phyloP scores from a whole-genome alignment of 2,888 invertebrate genomes.

The Pandemis corylana region DNA sequence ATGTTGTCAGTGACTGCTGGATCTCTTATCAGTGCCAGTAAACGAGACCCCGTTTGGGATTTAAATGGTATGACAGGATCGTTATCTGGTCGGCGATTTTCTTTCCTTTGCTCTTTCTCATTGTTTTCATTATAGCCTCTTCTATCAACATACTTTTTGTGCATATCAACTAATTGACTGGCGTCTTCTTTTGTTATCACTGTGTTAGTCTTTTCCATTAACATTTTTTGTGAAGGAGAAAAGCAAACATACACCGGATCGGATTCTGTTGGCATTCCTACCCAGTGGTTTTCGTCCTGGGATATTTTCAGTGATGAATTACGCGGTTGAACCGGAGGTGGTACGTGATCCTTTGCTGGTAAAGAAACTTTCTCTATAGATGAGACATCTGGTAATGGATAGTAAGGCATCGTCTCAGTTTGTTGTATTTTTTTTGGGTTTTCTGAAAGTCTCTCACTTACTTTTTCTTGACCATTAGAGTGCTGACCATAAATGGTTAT shows the following conservation, averaged over 20 bases:
- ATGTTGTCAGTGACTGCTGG: slow-evolving; percentile 70
- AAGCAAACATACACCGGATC: slow-evolving; percentile 88
- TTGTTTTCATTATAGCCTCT: slow-evolving; percentile 83
- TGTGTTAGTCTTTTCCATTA: slow-evolving; percentile 83
- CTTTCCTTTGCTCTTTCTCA: slow-evolving; percentile 49
- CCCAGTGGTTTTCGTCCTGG: slow-evolving; percentile 80
- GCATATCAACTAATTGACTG: slow-evolving; percentile 88
- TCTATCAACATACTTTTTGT: slow-evolving; percentile 88
- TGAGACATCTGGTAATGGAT: slow-evolving; percentile 77
- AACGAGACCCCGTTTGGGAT: slow-evolving; percentile 84
- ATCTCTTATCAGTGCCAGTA: slow-evolving; percentile 87
- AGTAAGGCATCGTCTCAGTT: slow-evolving; percentile 70
- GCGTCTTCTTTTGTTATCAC: slow-evolving; percentile 81
- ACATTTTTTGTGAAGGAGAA: slow-evolving; percentile 89
- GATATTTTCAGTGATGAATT: slow-evolving; percentile 74
- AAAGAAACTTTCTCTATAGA: slow-evolving; percentile 74
- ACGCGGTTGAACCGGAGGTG: slow-evolving; percentile 77
- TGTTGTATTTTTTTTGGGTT: slow-evolving; percentile 41
- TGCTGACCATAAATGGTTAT: slow-evolving; percentile 59
- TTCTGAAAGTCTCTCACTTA: slow-evolving; percentile 41
- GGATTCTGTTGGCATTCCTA: slow-evolving; percentile 85
- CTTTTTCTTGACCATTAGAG: slow-evolving; percentile 42
- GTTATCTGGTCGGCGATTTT: slow-evolving; percentile 48
- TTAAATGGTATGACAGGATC: slow-evolving; percentile 70
- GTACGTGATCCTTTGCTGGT: slow-evolving; percentile 55